Evolutionary conservation across 2,888 invertebrate species (phyloP).

Genomic region (Drosophila mulleri): DNA sequence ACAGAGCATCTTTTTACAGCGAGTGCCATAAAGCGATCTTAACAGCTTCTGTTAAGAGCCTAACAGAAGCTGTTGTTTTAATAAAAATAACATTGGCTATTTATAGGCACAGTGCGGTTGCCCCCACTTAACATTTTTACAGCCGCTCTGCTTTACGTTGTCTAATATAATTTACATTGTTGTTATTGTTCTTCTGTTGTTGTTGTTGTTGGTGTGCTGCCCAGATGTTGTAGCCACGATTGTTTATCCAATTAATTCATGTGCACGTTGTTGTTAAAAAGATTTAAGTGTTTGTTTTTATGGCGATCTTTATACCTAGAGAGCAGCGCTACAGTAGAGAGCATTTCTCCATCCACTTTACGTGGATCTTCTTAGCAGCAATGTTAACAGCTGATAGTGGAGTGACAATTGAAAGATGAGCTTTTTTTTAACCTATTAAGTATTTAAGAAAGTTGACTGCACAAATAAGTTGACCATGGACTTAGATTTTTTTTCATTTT

Average conservation of each 20-base stretch:
- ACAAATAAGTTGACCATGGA: conserved; percentile 14
- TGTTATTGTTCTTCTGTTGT: conserved; percentile 15
- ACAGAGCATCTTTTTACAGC: too few species aligned
- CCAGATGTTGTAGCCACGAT: conserved; percentile 45
- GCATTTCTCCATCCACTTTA: conserved; percentile 5
- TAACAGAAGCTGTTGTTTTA: conserved; percentile 12
- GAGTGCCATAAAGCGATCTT: neutral
- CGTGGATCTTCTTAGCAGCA: conserved; percentile 11
- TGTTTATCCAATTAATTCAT: conserved; percentile 62
- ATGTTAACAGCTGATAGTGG: conserved; percentile 33
- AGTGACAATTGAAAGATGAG: conserved; percentile 9
- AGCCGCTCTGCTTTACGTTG: conserved; percentile 45
- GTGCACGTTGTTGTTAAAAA: conserved; percentile 42
- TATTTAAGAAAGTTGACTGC: neutral
- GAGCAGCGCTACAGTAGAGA: neutral
- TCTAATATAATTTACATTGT: conserved; percentile 57
- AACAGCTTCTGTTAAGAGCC: neutral
- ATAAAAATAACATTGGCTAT: conserved; percentile 35
- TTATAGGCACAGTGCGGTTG: conserved; percentile 20
- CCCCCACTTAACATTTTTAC: conserved; percentile 62
- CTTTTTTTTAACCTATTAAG: neutral
- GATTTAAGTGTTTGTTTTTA: conserved; percentile 57
- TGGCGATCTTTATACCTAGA: conserved; percentile 6
- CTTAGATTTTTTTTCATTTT: conserved; percentile 22
- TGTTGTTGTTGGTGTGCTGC: conserved; percentile 21